Conservation (phyloP, 1,140 invertebrate genomes). For the Pogonus chalceus region DNA sequence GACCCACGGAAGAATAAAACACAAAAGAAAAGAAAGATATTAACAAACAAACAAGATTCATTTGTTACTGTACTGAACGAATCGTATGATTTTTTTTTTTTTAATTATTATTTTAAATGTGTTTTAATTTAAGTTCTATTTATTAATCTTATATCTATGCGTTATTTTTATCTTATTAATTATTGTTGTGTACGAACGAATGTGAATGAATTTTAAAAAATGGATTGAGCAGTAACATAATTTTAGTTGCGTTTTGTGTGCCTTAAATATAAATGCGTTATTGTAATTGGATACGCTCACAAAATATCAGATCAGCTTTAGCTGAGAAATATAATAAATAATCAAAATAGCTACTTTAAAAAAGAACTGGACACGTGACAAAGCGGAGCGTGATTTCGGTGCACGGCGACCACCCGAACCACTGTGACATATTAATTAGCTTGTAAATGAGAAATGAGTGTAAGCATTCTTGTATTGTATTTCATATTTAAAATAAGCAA, state of each 20-base stretch:
- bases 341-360: too few species aligned
- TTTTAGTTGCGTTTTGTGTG: too few species aligned
- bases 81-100: not conserved
- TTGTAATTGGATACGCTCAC: too few species aligned
- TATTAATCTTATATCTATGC: not conserved
- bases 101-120: not conserved
- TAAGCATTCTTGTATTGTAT: not conserved
- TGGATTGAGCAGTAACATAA: too few species aligned
- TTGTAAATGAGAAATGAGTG: not conserved
- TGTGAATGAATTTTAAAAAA: too few species aligned
- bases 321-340: too few species aligned
- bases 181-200: not conserved
- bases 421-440: not conserved
- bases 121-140: not conserved
- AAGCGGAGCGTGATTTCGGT: not conserved
- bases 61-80: not conserved
- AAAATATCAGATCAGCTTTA: too few species aligned
- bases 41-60: not conserved
- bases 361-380: not conserved
- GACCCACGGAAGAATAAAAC: not conserved
- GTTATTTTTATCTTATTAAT: not conserved
- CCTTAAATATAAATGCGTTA: too few species aligned
- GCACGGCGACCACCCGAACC: not conserved
- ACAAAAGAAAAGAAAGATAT: not conserved
- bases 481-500: not conserved